Evolutionary conservation across 2,113 vertebrate genomes (phyloP), one percentile per base, ranked within the genome.

Genomic region (Eidolon helvum): DNA sequence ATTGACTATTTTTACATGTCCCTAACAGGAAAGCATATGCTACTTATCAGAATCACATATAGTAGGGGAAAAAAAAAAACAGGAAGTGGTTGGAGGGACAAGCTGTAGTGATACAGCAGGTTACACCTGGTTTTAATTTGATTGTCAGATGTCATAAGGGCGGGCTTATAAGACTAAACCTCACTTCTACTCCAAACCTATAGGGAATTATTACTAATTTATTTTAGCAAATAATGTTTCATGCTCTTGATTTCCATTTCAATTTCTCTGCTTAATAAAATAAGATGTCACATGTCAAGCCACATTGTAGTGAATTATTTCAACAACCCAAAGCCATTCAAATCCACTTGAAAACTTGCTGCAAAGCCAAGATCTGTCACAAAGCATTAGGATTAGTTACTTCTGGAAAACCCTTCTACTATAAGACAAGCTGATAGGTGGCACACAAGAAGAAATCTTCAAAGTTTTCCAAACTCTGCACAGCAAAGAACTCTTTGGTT

Each of bases 271-370:
- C 93, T 96, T 95, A 97, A 43, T 87, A 79, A 97, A 97, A 96
- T 77, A 96, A 7, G 10, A 94, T 95, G 87, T 80, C 93, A 77
- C 61, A 40, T 77, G 89, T 63, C 96, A 90, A 16, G 4, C n/a
- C 96, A 97, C 83, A 95, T 89, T 95, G 96, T 89, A 91, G 55
- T 93, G 97, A 97, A 96, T 95, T 97, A 97, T 94, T 97, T 97
- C 96, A 97, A 95, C 87, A 89, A 97, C 66, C 59, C 95, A 68
- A 98, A 98, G 94, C 59, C 75, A 68, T 98, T 94, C 69, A 93
- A 68, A 85, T 96, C 77, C 45, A 40, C 85, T 65, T 92, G 93
- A 69, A 97, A 96, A 97, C 83, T 43, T 15, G 0, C 82, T 90
- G 75, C 43, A 22, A 5, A 96, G 97, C 69, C 38, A 96, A 97